Percentiles rank a stretch among this genome's conserved stretches.
These are phyloP conservation scores for Tholera decimalis DNA, from an alignment of 2,888 invertebrate species.

Conservation along the genomic window DNA sequence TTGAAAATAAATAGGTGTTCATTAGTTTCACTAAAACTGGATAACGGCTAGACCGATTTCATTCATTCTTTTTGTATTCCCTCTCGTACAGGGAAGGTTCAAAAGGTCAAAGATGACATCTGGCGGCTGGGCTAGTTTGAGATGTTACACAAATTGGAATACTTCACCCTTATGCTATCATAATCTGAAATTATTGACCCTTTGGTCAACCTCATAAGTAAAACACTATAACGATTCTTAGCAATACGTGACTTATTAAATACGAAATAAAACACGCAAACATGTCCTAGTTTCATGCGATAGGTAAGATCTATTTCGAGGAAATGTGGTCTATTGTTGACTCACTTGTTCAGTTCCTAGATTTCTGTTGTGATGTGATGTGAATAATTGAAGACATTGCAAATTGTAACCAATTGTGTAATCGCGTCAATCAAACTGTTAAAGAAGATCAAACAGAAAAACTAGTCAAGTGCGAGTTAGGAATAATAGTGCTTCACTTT, in stretches of 20 bases:
- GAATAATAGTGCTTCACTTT: conserved; percentile 3
- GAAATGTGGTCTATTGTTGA: conserved; percentile 50
- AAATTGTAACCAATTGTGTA: conserved; percentile 63
- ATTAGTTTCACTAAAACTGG: too few species aligned
- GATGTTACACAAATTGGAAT: neutral
- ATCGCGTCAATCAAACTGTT: conserved; percentile 57
- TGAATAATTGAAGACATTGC: conserved; percentile 58
- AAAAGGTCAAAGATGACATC: too few species aligned
- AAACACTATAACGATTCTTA: neutral
- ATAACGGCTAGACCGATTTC: too few species aligned
- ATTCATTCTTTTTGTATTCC: too few species aligned
- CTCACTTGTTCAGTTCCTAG: conserved; percentile 46
- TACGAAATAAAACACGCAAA: conserved; percentile 8
- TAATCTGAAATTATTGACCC: conserved; percentile 9
- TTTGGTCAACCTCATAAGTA: conserved; percentile 6
- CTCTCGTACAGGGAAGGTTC: too few species aligned
- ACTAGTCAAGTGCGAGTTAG: conserved; percentile 26
- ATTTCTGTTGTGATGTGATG: conserved; percentile 57
- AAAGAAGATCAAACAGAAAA: conserved; percentile 64
- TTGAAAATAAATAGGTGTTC: too few species aligned
- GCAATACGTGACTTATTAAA: conserved; percentile 14
- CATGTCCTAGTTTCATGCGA: conserved; percentile 30
- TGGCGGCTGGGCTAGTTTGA: too few species aligned
- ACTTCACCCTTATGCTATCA: neutral
- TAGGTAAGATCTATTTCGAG: conserved; percentile 50